Percentiles rank a stretch among this genome's conserved stretches.
These are phyloP conservation scores for Lycophotia porphyrea DNA, from an alignment of 2,888 invertebrate genomes.

Conservation along the genomic window DNA sequence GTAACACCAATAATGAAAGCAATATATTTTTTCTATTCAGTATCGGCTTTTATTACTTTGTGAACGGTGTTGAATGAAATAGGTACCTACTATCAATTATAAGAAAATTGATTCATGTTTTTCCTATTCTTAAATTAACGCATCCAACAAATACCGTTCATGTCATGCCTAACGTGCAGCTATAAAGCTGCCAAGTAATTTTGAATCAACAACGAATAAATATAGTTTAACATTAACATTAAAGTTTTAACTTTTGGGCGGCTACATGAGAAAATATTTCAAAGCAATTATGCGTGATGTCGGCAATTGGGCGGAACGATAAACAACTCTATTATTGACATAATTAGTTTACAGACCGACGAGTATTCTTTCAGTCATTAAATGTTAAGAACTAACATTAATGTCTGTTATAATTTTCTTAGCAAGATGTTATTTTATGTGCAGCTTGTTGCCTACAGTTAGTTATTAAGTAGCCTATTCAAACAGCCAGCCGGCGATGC, in stretches of 20 bases:
- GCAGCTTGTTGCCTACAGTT: constrained; percentile 58
- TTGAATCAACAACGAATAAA: constrained; percentile 73
- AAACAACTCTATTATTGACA: constrained; percentile 84
- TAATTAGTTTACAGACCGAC: constrained; percentile 79
- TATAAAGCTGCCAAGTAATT: constrained; percentile 72
- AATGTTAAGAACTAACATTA: constrained; percentile 69
- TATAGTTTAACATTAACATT: constrained; percentile 65
- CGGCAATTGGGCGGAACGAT: constrained; percentile 76
- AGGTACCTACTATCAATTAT: constrained; percentile 35
- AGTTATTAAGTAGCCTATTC: constrained; percentile 64
- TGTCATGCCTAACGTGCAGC: constrained; percentile 48
- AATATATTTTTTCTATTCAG: constrained; percentile 17
- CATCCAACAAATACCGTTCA: constrained; percentile 63
- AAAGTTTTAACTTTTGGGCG: constrained; percentile 66
- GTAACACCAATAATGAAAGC: constrained; percentile 17
- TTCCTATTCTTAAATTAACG: constrained; percentile 59
- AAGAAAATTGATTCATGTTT: constrained; percentile 54
- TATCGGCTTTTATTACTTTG: constrained; percentile 16
- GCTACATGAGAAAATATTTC: constrained; percentile 80
- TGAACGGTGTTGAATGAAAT: constrained; percentile 25
- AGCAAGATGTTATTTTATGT: constrained; percentile 68
- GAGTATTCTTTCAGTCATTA: constrained; percentile 74
- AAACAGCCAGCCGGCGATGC: constrained; percentile 42
- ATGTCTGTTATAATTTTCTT: constrained; percentile 71
- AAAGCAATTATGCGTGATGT: constrained; percentile 77